Conservation (phyloP, 2,888 invertebrate genomes). For the Steinernema scapterisci region DNA sequence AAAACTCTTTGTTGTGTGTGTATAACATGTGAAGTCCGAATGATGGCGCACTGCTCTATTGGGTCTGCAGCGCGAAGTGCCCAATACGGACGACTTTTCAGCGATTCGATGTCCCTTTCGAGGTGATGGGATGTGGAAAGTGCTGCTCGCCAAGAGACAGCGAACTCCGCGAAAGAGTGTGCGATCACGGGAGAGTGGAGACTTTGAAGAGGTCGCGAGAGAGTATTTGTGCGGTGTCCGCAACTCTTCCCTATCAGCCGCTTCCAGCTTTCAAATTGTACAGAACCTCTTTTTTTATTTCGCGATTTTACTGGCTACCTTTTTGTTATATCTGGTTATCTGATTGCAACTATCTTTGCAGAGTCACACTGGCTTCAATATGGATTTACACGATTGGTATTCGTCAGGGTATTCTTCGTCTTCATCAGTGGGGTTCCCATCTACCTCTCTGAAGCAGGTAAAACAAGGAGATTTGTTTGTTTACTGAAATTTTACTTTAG, state of each 20-base stretch:
- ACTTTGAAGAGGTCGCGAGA: not conserved
- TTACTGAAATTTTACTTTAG: not conserved
- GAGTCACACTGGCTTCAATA: constrained; percentile 26
- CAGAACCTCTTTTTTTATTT: not conserved
- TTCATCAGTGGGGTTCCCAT: constrained; percentile 19
- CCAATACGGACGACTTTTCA: not conserved
- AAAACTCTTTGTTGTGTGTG: constrained; percentile 1
- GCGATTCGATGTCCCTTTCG: not conserved
- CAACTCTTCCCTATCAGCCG: constrained; percentile 1
- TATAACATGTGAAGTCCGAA: not conserved
- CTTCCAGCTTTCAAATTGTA: not conserved
- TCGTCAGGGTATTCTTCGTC: constrained; percentile 26
- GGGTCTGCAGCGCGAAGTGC: not conserved
- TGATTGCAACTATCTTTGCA: not conserved
- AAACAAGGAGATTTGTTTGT: not conserved
- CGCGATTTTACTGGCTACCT: not conserved
- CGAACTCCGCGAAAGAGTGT: constrained; percentile 3
- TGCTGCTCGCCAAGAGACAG: constrained; percentile 17
- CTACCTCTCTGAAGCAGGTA: constrained; percentile 29
- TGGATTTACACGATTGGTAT: constrained; percentile 28
- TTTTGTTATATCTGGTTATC: not conserved
- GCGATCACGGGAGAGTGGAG: not conserved
- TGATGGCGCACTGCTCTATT: not conserved
- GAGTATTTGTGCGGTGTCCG: not conserved
- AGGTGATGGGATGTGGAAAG: constrained; percentile 12